A percentile compares a stretch with the other conserved stretches of the same genome.
Evolutionary conservation across 1,140 invertebrate species (phyloP).

Genomic region (Notospermus geniculatus): DNA sequence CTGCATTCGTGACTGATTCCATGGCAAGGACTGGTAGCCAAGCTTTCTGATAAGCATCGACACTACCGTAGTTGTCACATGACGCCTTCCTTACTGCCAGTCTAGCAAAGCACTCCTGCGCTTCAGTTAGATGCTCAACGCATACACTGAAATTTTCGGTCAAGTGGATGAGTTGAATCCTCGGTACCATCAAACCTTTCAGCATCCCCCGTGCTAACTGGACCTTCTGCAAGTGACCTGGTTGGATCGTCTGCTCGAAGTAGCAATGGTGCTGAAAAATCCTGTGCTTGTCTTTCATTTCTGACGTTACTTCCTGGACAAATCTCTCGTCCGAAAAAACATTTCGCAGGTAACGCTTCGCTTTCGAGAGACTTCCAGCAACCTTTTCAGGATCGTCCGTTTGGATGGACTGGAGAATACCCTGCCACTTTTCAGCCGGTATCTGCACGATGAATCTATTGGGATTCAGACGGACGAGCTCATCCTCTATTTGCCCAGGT

Average conservation of each 20-base stretch:
- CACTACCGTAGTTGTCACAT: slow-evolving; percentile 26
- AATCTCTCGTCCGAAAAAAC: not conserved
- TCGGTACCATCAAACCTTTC: slow-evolving; percentile 35
- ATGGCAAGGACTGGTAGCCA: slow-evolving; percentile 41
- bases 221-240: slow-evolving; percentile 29
- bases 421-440: slow-evolving; percentile 42
- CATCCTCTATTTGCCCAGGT: not conserved
- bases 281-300: slow-evolving; percentile 28
- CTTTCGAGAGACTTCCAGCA: slow-evolving; percentile 11
- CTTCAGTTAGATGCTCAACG: slow-evolving; percentile 39
- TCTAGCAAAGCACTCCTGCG: slow-evolving; percentile 28
- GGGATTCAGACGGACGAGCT: slow-evolving; percentile 31
- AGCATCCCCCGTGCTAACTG: slow-evolving; percentile 30
- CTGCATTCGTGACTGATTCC: slow-evolving; percentile 37
- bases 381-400: not conserved
- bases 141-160: slow-evolving; percentile 41
- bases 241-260: slow-evolving; percentile 31
- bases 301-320: slow-evolving; percentile 35
- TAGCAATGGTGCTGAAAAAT: slow-evolving; percentile 30
- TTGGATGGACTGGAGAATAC: slow-evolving; percentile 1
- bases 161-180: slow-evolving; percentile 40
- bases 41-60: slow-evolving; percentile 31
- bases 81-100: slow-evolving; percentile 14
- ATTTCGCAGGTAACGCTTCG: slow-evolving; percentile 19
- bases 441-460: slow-evolving; percentile 35